phyloP scores from a whole-genome alignment of 2,797 vertebrate genomes.

The Catharus ustulatus region DNA sequence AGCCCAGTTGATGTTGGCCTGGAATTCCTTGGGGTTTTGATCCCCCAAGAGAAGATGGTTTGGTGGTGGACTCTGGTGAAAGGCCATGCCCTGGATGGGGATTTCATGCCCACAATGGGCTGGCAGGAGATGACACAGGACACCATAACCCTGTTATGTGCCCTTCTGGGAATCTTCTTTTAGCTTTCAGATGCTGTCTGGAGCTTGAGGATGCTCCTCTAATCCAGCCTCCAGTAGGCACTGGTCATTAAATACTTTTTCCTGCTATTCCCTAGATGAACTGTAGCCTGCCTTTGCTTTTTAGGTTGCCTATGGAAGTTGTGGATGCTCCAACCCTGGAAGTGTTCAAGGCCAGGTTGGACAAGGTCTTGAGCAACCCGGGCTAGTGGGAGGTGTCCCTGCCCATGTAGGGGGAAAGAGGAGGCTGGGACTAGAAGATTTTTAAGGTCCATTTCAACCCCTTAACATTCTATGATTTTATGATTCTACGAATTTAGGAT shows the following conservation, averaged over 20 bases:
- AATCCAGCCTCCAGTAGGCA: background rate
- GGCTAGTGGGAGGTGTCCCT: background rate
- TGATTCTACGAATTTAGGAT: background rate
- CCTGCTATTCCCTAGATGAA: background rate
- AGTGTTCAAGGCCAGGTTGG: background rate
- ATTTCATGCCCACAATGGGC: background rate
- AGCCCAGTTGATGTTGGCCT: background rate
- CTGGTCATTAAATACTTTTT: background rate
- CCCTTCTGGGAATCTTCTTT: background rate
- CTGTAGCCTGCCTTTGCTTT: background rate
- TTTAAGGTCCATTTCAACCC: background rate
- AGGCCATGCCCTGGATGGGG: background rate
- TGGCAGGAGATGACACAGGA: background rate
- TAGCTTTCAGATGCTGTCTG: background rate
- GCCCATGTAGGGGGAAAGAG: rapidly evolving
- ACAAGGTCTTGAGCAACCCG: background rate
- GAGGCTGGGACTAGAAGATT: background rate
- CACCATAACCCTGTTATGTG: rapidly evolving
- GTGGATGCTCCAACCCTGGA: background rate
- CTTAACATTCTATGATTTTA: background rate
- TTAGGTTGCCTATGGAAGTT: background rate
- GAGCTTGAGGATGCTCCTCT: background rate
- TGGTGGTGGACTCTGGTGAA: background rate
- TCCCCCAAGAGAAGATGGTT: background rate
- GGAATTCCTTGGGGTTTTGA: background rate